Base-by-base conservation (phyloP, 2,888 invertebrate genomes). In the Cheilosia grossa region DNA sequence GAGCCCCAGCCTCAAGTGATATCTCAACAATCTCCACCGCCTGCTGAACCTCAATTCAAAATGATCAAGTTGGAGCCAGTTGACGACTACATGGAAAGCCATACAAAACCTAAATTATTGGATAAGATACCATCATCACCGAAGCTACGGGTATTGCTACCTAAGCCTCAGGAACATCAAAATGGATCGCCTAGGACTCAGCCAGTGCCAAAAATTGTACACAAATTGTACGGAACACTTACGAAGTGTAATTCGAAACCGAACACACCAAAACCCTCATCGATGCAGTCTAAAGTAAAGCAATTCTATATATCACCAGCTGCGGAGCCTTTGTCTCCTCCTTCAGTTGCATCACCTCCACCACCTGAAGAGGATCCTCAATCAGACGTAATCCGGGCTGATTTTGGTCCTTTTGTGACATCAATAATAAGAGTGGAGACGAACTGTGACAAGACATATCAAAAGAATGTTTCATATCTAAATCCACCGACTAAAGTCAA, bases 361-460 rank as follows among this genome's bases (percentile, higher is more conserved):
- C 44, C 58, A 30, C 19, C 64, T 9, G 0, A 33, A 66, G 13
- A 24, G 15, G 24, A 24, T 51, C 51, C 15, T 9, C 7, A 19
- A 21, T 9, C 19, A n/a, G n/a, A 10, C 4, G n/a, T 21, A 9
- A 19, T 13, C 4, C 40, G 4, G 21, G n/a, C 70, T 10, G 73
- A 83, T 37, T 56, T 74, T 2, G 56, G 70, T 6, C 83, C 83
- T 4, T 83, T 83, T 80, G 83, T 80, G 2, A 83, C 83, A 2
- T 83, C 83, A 30, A 83, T 83, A 19, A 83, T 83, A 30, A 24
- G 83, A 21, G 83, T 83, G 1, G 74, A 83, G 37, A 83, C 83
- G 2, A 80, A 79, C 10, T 73, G 79, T 33, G 82, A 79, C 13
- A 67, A 56, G n/a, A 17, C 56, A 59, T 37, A 30, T 37, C 44